phyloP scores from a whole-genome alignment of 2,113 vertebrate genomes.

The Piprites chloris region DNA sequence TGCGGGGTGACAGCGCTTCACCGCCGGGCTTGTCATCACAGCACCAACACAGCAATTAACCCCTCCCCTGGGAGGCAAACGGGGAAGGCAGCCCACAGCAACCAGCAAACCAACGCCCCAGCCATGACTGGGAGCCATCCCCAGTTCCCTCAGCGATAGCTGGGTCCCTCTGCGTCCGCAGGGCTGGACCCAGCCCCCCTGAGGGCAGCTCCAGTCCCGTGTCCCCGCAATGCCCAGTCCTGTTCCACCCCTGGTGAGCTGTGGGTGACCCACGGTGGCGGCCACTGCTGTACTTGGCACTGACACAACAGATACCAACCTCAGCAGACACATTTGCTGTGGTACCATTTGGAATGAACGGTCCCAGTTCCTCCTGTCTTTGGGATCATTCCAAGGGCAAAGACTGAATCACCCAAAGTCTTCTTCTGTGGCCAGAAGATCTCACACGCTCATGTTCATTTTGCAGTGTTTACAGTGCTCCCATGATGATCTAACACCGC shows the following conservation, averaged over 20 bases:
- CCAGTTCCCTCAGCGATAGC: rapidly evolving
- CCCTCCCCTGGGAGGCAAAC: rapidly evolving
- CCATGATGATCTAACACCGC: neutral
- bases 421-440: neutral
- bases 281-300: rapidly evolving
- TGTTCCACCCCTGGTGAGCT: rapidly evolving
- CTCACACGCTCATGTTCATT: neutral
- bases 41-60: neutral
- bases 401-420: rapidly evolving
- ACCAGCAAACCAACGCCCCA: neutral
- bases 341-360: rapidly evolving
- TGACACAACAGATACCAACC: neutral
- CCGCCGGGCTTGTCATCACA: neutral
- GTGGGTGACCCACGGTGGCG: neutral
- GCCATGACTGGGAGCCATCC: neutral
- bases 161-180: rapidly evolving
- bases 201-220: rapidly evolving
- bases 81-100: rapidly evolving
- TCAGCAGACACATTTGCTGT: neutral
- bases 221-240: rapidly evolving
- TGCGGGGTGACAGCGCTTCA: neutral
- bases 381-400: neutral
- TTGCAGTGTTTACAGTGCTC: neutral
- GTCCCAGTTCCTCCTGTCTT: neutral
- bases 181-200: neutral